Evolutionary conservation across 2,888 invertebrate genomes (phyloP).

Genomic region (Thyatira batis): DNA sequence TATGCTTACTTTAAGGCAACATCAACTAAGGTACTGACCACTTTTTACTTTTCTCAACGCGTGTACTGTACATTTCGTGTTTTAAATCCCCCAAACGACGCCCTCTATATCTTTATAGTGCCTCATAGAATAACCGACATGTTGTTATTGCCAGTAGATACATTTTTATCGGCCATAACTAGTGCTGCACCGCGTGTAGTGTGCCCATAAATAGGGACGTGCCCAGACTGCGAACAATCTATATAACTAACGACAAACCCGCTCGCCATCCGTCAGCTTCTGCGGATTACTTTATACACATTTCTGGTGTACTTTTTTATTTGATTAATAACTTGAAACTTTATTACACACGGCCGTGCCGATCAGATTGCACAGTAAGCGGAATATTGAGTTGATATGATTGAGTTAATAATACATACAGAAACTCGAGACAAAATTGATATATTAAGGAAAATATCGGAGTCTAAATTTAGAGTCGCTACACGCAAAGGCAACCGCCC

Average conservation of each 20-base stretch:
- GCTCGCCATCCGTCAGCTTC: background rate
- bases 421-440: no score
- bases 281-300: background rate
- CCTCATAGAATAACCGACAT: constrained; percentile 4
- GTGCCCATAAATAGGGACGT: constrained; percentile 3
- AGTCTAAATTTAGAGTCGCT: no score
- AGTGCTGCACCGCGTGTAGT: background rate
- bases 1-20: no score
- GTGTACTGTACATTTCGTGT: background rate
- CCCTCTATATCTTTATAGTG: constrained; percentile 1
- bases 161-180: constrained; percentile 9
- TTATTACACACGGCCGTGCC: no score
- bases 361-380: no score
- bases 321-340: no score
- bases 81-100: background rate
- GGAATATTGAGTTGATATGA: no score
- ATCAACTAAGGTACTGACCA: no score
- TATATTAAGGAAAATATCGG: no score
- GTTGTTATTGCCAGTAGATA: constrained; percentile 9
- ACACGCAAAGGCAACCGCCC: no score
- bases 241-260: background rate
- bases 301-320: background rate
- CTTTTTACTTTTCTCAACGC: background rate
- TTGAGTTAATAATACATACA: no score
- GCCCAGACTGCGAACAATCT: background rate